Evolutionary conservation across 2,888 invertebrate genomes (phyloP), one percentile per base, ranked within the genome.

Genomic region (Lasioglossum oenotherae): DNA sequence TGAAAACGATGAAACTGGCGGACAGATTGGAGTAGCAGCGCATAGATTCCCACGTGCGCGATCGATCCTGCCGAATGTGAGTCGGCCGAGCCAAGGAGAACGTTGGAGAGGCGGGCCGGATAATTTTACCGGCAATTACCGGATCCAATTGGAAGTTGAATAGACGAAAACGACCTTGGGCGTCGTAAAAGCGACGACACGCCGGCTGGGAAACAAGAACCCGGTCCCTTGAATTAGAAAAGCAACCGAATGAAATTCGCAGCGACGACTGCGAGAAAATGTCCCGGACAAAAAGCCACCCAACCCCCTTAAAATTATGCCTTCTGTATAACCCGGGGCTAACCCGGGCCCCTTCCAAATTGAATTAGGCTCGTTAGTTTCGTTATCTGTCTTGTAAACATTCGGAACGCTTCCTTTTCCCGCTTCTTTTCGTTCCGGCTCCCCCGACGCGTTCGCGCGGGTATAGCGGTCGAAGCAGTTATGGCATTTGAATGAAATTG

Each of bases 61-160:
- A 81, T 78, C 87, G 84, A 79, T 87, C 75, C 78, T 69, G 41
- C 27, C 71, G 78, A 64, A 74, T 57, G 67, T 38, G 74, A 81
- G 71, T 16, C 60, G 69, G 23, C 16, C 57, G 35, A 74, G 8
- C 77, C 78, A 67, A 75, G 69, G 67, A 81, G 72, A 82, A 77
- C 60, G 87, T 87, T 78, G 87, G 86, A 84, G 85, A 89, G 89
- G 91, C 89, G 87, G 84, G 87, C 84, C 83, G 85, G 92, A 92
- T 92, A 92, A 93, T 93, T 92, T 92, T 92, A 92, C 90, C 92
- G 80, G 91, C 92, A 93, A 92, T 93, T 92, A 92, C 92, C 89
- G 91, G 90, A 91, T 93, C 92, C 92, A 92, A 92, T 92, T 89
- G 92, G 92, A 90, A 91, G 91, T 91, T 93, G 92, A 93, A 93